Conservation (phyloP, 2,888 invertebrate genomes). For the Stenodema calcarata region DNA sequence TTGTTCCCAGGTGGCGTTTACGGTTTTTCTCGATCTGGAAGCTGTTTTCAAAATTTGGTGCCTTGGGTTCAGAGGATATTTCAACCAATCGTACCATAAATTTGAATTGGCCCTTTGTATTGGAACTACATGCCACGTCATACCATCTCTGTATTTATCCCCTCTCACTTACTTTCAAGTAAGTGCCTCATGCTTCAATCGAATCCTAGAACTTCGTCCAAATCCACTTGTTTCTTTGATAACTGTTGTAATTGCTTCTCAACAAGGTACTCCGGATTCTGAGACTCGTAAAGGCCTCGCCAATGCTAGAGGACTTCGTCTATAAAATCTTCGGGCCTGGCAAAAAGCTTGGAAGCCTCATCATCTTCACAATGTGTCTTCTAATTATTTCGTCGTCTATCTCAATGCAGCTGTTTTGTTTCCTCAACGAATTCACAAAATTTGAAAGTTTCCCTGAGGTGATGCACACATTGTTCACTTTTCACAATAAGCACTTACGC, state of each 20-base stretch:
- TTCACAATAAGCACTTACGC: background rate
- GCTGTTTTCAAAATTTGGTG: conserved; percentile 97
- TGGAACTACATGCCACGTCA: conserved; percentile 91
- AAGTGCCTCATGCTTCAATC: conserved; percentile 49
- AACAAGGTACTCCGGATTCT: conserved; percentile 89
- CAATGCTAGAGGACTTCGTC: conserved; percentile 97
- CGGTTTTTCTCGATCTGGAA: conserved; percentile 91
- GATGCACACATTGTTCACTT: conserved; percentile 53
- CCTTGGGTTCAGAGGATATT: conserved; percentile 92
- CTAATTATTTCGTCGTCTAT: conserved; percentile 98
- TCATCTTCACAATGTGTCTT: conserved; percentile 99
- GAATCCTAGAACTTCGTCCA: background rate
- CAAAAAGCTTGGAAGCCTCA: conserved; percentile 98
- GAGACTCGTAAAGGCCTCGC: conserved; percentile 96
- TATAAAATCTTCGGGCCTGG: conserved; percentile 94
- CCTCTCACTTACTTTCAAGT: conserved; percentile 97
- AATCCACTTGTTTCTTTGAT: background rate
- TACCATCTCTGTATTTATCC: conserved; percentile 90
- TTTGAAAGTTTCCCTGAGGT: conserved; percentile 98
- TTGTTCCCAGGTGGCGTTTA: conserved; percentile 81
- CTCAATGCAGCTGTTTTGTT: conserved; percentile 98
- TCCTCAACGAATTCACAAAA: conserved; percentile 90
- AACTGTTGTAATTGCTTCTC: background rate
- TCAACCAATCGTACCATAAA: conserved; percentile 95
- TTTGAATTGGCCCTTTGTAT: conserved; percentile 93